Percentiles rank a stretch among this genome's conserved stretches.
Evolutionary conservation across 2,797 vertebrate genomes (phyloP).

Genomic region (Esox lucius): DNA sequence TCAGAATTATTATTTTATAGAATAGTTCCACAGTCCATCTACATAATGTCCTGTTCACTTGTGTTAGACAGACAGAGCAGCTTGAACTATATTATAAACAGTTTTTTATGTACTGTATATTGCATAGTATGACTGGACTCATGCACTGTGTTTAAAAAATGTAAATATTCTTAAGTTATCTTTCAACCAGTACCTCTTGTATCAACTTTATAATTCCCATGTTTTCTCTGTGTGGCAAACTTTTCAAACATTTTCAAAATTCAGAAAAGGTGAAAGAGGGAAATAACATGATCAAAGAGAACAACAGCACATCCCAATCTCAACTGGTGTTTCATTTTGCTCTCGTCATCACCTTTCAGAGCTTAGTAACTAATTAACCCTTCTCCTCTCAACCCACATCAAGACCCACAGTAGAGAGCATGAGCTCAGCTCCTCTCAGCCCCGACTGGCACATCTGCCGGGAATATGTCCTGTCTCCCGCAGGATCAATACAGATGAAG

Average conservation of each 20-base stretch:
- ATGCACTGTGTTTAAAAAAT: background rate
- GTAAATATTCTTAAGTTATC: background rate
- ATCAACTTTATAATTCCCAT: background rate
- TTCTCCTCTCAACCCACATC: background rate
- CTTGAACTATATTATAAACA: background rate
- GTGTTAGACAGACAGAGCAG: background rate
- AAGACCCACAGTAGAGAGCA: slow-evolving; percentile 7
- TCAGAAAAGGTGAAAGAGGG: background rate
- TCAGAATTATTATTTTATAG: background rate
- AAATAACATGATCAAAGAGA: background rate
- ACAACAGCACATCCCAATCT: background rate
- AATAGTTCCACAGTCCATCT: background rate
- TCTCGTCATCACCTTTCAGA: background rate
- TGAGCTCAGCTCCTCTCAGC: background rate
- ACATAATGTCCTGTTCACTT: background rate
- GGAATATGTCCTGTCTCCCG: slow-evolving; percentile 42
- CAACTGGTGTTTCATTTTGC: background rate
- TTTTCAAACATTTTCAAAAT: background rate
- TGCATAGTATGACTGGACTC: background rate
- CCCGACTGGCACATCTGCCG: slow-evolving; percentile 47
- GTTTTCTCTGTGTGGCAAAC: too few species aligned
- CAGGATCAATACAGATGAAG: slow-evolving; percentile 57
- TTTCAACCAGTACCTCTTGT: background rate
- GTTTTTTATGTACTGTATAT: background rate
- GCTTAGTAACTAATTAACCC: slow-evolving; percentile 3